Evolutionary conservation across 1,140 invertebrate genomes (phyloP), one percentile per base, ranked within the genome.

Genomic region (Rhysida immarginata): DNA sequence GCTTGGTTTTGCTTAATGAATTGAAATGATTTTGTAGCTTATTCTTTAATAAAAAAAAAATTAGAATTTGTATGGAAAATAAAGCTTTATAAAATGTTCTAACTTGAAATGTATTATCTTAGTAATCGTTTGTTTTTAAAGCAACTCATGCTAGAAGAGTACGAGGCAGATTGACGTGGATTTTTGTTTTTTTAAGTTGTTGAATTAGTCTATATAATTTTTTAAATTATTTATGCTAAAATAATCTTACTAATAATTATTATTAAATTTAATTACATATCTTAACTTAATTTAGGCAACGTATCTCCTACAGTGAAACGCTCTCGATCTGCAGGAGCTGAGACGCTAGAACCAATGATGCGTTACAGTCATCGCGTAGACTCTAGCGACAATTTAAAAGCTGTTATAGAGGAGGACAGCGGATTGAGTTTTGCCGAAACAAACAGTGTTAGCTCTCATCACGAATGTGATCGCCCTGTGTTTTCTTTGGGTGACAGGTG

Each of bases 401-500:
- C 26, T 16, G 26, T 51, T 13, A 13, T 27, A 26, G 49, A 51
- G 20, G 49, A 51, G 24, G 49, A 51, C 49, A 51, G 49, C 20
- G 49, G 49, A 11, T 13, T 26, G 13, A 51, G 49, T 21, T 26
- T 25, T 13, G 26, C 49, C 8, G 49, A 51, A 27, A 11, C 49
- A 16, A 26, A 24, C 26, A 51, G 49, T 20, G 3, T 8, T 5
- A 25, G 13, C 20, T 51, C 49, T 26, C 49, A 24, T 13, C 13
- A 16, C 24, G 49, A 51, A 26, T 11, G 5, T 3, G 49, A 51
- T 2, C 13, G 24, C 3, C 49, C 49, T 5, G 24, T 26, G 3
- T 51, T 51, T 27, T 3, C 49, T n/a, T 25, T 51, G 24, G 49
- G 49, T 25, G 49, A 51, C 20, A 51, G 49, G 49, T 51, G 26